A percentile compares a stretch with the other conserved stretches of the same genome.
These are phyloP conservation scores for Polyommatus iphigenia DNA, from an alignment of 2,888 invertebrate genomes.

Conservation along the genomic window DNA sequence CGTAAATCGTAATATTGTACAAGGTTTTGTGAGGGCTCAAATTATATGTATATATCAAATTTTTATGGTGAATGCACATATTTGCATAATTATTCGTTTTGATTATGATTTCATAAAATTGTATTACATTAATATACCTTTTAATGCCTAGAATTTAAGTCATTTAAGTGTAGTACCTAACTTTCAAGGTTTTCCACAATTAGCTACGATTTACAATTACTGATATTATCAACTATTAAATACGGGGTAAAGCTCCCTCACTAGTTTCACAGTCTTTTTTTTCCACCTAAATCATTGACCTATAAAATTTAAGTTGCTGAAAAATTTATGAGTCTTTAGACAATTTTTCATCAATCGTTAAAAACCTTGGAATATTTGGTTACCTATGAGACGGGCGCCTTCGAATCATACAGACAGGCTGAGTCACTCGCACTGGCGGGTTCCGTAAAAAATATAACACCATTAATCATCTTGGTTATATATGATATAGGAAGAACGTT, in stretches of 20 bases:
- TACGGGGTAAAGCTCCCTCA: background rate
- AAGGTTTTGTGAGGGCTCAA: background rate
- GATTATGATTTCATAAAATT: background rate
- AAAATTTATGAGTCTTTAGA: background rate
- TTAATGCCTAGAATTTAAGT: background rate
- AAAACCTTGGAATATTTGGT: conserved; percentile 1
- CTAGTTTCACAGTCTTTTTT: background rate
- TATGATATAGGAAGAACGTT: background rate
- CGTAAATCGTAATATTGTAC: background rate
- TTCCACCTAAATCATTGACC: background rate
- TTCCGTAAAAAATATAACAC: conserved; percentile 1
- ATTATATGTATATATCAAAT: background rate
- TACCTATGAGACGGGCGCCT: conserved; percentile 1
- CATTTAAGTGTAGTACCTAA: background rate
- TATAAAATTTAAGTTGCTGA: background rate
- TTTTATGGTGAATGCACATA: background rate
- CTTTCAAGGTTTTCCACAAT: background rate
- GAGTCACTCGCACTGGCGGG: background rate
- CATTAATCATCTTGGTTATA: background rate
- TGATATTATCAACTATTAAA: background rate
- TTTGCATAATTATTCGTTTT: background rate
- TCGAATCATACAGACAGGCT: background rate
- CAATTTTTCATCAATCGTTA: background rate
- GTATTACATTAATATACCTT: background rate
- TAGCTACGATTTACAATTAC: background rate